phyloP scores from a whole-genome alignment of 2,888 invertebrate genomes.

The Syrphus vitripennis region DNA sequence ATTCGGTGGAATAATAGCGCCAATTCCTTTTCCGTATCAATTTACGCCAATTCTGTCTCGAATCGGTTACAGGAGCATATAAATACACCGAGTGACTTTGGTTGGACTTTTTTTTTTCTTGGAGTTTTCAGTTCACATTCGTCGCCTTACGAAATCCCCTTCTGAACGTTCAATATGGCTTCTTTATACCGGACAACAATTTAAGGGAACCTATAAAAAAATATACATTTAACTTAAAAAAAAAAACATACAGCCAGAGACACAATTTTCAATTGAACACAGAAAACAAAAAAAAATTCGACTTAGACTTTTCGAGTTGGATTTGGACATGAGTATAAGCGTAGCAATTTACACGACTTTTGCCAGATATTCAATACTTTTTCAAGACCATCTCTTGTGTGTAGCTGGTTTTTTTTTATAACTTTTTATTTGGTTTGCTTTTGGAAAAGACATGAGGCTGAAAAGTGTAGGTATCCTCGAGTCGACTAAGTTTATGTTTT shows the following conservation, averaged over 20 bases:
- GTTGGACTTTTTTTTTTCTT: neutral
- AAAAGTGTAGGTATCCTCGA: neutral
- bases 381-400: conserved; percentile 35
- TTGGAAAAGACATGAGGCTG: conserved; percentile 1
- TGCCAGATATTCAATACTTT: conserved; percentile 69
- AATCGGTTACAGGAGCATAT: conserved; percentile 6
- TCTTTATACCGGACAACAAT: conserved; percentile 31
- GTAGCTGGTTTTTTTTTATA: conserved; percentile 2
- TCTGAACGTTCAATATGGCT: conserved; percentile 34
- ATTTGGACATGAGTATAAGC: conserved; percentile 49
- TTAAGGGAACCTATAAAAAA: conserved; percentile 41
- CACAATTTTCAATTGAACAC: conserved; percentile 66
- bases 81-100: conserved; percentile 21
- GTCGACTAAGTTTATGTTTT: neutral
- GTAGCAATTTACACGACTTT: conserved; percentile 63
- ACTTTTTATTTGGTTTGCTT: neutral
- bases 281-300: conserved; percentile 66
- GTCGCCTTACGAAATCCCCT: conserved; percentile 31
- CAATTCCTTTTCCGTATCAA: conserved; percentile 69
- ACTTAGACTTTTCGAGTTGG: conserved; percentile 42
- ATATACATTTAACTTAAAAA: conserved; percentile 1
- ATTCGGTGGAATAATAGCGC: conserved; percentile 64
- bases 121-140: conserved; percentile 42
- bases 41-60: conserved; percentile 65
- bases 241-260: conserved; percentile 16